These are phyloP conservation scores for Seladonia tumulorum DNA, from an alignment of 2,888 invertebrate species.

Conservation along the genomic window DNA sequence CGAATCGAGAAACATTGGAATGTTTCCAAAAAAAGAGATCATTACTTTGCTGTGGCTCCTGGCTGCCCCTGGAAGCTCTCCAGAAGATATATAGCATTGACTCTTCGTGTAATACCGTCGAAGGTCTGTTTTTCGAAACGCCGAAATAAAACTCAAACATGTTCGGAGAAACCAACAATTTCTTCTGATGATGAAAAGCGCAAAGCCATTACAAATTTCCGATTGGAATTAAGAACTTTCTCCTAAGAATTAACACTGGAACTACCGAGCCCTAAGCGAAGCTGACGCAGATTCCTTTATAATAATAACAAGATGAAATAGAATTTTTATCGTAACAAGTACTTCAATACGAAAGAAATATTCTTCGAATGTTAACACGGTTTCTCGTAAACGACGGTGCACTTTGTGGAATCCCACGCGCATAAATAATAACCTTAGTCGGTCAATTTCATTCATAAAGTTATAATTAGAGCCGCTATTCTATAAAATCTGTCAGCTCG, in stretches of 20 bases:
- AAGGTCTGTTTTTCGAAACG: conserved; percentile 26
- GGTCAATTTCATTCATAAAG: background rate
- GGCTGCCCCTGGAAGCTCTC: conserved; percentile 61
- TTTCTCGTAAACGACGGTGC: background rate
- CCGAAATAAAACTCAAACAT: conserved; percentile 38
- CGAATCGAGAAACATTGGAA: conserved; percentile 60
- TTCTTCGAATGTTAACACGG: background rate
- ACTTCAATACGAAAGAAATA: background rate
- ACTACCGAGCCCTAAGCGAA: too few relatives aligned
- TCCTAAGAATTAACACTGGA: too few relatives aligned
- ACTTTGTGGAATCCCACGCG: too few relatives aligned
- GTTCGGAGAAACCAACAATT: background rate
- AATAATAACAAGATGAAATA: too few relatives aligned
- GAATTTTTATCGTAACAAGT: too few relatives aligned
- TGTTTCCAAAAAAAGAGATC: conserved; percentile 65
- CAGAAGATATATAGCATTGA: conserved; percentile 56
- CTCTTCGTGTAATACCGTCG: conserved; percentile 38
- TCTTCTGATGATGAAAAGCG: background rate
- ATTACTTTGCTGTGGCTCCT: conserved; percentile 61
- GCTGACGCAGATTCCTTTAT: too few relatives aligned
- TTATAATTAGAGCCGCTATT: background rate
- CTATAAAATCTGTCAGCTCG: background rate
- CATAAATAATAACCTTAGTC: background rate
- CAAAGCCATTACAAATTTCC: background rate
- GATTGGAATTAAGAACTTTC: background rate